Evolutionary conservation across 92 coral and sea anemone species (phyloP).

Genomic region (Zoanthus gigantus): DNA sequence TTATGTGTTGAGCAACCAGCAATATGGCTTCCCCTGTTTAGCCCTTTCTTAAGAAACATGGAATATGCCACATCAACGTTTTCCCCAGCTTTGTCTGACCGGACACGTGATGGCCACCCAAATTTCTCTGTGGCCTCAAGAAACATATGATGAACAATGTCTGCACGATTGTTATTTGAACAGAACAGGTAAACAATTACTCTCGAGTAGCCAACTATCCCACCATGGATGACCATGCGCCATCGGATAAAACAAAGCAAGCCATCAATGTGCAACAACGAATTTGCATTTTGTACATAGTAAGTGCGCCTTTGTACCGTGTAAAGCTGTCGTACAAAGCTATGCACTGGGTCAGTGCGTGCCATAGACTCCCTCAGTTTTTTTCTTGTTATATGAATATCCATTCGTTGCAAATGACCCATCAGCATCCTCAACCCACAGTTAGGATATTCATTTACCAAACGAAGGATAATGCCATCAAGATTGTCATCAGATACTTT

Average conservation of each 20-base stretch:
- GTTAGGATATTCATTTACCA: slow-evolving; percentile 48
- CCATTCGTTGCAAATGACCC: slow-evolving; percentile 44
- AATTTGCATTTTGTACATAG: slow-evolving; percentile 67
- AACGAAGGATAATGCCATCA: slow-evolving; percentile 43
- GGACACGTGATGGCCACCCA: slow-evolving; percentile 55
- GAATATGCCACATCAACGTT: slow-evolving; percentile 57
- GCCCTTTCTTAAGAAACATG: slow-evolving; percentile 49
- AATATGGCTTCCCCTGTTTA: slow-evolving; percentile 50
- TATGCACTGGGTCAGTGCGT: slow-evolving; percentile 53
- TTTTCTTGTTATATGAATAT: slow-evolving; percentile 23
- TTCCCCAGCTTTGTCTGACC: slow-evolving; percentile 60
- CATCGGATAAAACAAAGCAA: slow-evolving; percentile 52
- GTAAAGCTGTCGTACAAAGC: slow-evolving; percentile 59
- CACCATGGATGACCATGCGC: slow-evolving; percentile 53
- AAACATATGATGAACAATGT: slow-evolving; percentile 34
- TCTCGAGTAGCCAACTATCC: slow-evolving; percentile 35
- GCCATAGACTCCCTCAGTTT: slow-evolving; percentile 58
- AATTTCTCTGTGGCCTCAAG: slow-evolving; percentile 44
- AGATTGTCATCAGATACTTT: slow-evolving; percentile 48
- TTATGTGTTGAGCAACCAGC: slow-evolving; percentile 58
- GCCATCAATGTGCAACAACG: slow-evolving; percentile 70
- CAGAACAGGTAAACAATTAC: slow-evolving; percentile 41
- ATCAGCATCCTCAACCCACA: slow-evolving; percentile 48
- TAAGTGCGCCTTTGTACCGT: slow-evolving; percentile 65
- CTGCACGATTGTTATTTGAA: slow-evolving; percentile 57